Conservation (phyloP, 2,113 vertebrate genomes). For the Mystacornis crossleyi region DNA sequence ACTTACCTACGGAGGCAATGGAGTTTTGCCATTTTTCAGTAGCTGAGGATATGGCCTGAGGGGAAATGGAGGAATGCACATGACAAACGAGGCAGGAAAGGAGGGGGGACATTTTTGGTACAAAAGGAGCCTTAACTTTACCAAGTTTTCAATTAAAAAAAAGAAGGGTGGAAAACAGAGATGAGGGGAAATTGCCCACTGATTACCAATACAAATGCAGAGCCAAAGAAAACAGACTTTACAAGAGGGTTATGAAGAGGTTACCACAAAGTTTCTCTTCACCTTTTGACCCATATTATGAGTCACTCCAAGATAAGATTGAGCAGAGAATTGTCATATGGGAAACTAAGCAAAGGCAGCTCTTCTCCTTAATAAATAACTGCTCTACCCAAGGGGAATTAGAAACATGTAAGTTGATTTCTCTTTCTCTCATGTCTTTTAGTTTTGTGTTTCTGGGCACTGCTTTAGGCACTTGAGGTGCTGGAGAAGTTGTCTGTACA, state of each 20-base stretch:
- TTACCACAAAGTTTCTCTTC: neutral
- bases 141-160: neutral
- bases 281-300: conserved; percentile 12
- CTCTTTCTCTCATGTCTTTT: neutral
- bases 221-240: neutral
- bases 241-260: neutral
- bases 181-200: conserved; percentile 41
- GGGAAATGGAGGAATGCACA: neutral
- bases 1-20: neutral
- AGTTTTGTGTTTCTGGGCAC: neutral
- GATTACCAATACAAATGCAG: neutral
- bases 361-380: neutral
- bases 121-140: neutral
- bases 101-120: neutral
- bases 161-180: neutral
- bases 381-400: neutral
- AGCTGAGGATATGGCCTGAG: neutral
- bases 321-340: neutral
- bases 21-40: neutral
- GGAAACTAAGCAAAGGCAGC: conserved; percentile 1
- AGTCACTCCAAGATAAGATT: conserved; percentile 56
- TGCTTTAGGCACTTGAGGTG: neutral
- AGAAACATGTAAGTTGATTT: neutral
- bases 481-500: neutral
- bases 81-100: neutral